Evolutionary conservation across 2,888 invertebrate genomes (phyloP).

Genomic region (Agrotis exclamationis): DNA sequence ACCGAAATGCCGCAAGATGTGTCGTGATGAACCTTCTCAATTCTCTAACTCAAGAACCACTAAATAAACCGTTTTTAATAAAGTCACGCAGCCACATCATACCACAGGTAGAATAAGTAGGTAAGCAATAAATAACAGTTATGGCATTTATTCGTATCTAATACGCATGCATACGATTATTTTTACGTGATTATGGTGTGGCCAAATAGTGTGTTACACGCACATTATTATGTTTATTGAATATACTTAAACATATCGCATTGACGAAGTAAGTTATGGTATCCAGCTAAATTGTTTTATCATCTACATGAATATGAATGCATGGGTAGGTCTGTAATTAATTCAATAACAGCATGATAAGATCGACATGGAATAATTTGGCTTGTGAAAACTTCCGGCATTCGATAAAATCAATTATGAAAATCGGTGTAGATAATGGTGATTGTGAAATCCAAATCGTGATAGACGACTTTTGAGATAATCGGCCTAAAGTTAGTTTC

Average conservation of each 20-base stretch:
- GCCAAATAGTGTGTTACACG: constrained; percentile 42
- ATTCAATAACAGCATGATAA: constrained; percentile 25
- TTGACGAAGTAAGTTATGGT: constrained; percentile 1
- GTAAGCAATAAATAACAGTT: constrained; percentile 52
- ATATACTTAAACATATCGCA: constrained; percentile 19
- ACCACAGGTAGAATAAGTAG: constrained; percentile 31
- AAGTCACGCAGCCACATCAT: constrained; percentile 28
- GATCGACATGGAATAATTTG: constrained; percentile 28
- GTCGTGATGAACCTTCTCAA: neutral
- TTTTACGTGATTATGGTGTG: constrained; percentile 37
- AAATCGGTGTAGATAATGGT: constrained; percentile 16
- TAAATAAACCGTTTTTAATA: constrained; percentile 37
- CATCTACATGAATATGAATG: neutral
- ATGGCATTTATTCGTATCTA: constrained; percentile 51
- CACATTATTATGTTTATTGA: constrained; percentile 30
- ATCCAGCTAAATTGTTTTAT: neutral
- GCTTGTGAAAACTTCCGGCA: constrained; percentile 34
- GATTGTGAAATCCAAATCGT: constrained; percentile 15
- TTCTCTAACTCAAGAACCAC: constrained; percentile 16
- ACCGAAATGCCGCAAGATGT: neutral
- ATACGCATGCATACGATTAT: constrained; percentile 41
- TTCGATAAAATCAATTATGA: constrained; percentile 20
- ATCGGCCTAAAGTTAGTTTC: neutral
- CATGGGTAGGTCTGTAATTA: neutral
- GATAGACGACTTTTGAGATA: constrained; percentile 16